Base-by-base conservation (phyloP, 2,113 vertebrate genomes). In the Zonotrichia leucophrys region DNA sequence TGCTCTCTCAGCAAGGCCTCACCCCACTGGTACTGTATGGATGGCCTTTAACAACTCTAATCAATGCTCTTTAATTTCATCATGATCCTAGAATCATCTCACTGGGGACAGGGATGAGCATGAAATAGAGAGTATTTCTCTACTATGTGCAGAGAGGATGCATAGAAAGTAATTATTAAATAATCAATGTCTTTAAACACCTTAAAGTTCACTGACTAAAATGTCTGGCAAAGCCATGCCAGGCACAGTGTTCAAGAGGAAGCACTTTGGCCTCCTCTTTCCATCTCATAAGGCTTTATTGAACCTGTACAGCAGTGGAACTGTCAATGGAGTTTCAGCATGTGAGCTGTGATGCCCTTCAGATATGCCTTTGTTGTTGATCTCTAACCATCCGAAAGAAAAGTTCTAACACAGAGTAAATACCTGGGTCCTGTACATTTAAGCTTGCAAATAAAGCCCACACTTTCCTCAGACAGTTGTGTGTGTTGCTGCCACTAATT, bases 351-450 rank as follows among this genome's bases (percentile, higher is more conserved):
- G 82, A 94, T 97, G 82, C 67, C 94, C 88, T 98, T 95, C 92
- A 94, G 92, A 95, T 91, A 84, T 94, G 90, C 89, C 92, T 97
- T 95, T 94, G 85, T 37, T 96, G 87, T 86, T 97, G 97, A 96
- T 96, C 94, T 96, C 94, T 89, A 93, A 87, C 67, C 77, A 90
- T 90, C 67, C 91, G 92, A 97, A 96, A 93, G 96, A 83, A 93
- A 96, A 83, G 94, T 88, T 94, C 17, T 77, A 95, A 95, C 1
- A 0, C 76, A 91, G 83, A 95, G 91, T 79, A 97, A 98, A 96
- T 90, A 97, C 67, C 85, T 52, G 64, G 67, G 92, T 70, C 72
- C 35, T 52, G 25, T 49, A 95, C 16, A 16, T 93, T 95, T 53
- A 83, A 78, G 94, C 72, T 88, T 58, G 84, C 73, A 97, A 96